A percentile compares a stretch with the other conserved stretches of the same genome.
Evolutionary conservation across 2,113 vertebrate species (phyloP).

Genomic region (Talpa occidentalis): DNA sequence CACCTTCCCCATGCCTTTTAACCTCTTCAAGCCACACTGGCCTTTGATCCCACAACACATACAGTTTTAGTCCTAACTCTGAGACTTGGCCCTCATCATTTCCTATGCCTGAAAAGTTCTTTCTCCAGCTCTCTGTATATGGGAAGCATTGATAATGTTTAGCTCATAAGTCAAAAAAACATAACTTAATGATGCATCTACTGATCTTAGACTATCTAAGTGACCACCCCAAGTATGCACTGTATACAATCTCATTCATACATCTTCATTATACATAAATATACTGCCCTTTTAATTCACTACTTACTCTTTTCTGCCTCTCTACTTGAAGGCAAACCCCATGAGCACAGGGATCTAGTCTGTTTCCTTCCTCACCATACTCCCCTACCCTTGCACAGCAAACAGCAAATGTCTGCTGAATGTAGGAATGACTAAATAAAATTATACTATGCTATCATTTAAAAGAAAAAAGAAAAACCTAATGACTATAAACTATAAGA

Average conservation of each 20-base stretch:
- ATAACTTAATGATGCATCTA: background rate
- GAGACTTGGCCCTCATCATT: background rate
- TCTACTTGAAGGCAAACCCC: background rate
- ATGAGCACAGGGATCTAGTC: background rate
- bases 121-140: too few species aligned
- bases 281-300: background rate
- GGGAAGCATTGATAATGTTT: background rate
- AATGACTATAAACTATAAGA: background rate
- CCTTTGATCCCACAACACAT: too few species aligned
- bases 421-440: background rate
- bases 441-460: background rate
- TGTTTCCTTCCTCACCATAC: background rate
- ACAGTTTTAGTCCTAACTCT: background rate
- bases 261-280: background rate
- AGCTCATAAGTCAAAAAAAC: background rate
- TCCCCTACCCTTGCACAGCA: background rate
- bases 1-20: fast-evolving
- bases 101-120: background rate
- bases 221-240: background rate
- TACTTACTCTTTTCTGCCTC: background rate
- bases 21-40: fast-evolving
- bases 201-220: background rate
- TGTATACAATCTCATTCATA: fast-evolving
- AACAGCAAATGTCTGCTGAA: background rate
- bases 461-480: background rate